Evolutionary conservation across 2,113 vertebrate species (phyloP), one percentile per base, ranked within the genome.

Genomic region (Paramisgurnus dabryanus): DNA sequence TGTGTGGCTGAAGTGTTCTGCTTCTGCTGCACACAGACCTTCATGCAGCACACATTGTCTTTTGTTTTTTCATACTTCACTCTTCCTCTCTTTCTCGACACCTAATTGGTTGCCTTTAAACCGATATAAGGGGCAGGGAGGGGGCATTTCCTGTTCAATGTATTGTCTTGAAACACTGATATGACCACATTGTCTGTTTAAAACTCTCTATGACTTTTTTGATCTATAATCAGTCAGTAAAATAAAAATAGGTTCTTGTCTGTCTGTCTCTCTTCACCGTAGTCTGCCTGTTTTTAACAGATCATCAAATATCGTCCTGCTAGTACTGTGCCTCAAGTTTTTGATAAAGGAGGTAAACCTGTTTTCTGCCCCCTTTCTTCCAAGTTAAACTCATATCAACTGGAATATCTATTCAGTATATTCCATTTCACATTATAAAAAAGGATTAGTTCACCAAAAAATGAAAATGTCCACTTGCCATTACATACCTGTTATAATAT

Each of bases 111-210:
- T 39, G 22, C 57, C 27, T 53, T 53, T 55, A 39, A 41, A 76
- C 75, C 6, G 6, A 22, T 58, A 55, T 27, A 61, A 47, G 18
- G 17, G n/a, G 18, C 34, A 9, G 45, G 27, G 67, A 47, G 7
- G 41, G 40, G n/a, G 12, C 68, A 64, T 41, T 80, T 80, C 78
- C 78, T 72, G 67, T 50, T 70, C 43, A 79, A 12, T 71, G 34
- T 63, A 5, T 63, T 50, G 9, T 22, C 9, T 63, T 79, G 2
- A 41, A 18, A 55, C 60, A 65, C 3, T 34, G 50, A 78, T 78
- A 60, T 12, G 64, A 12, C 22, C 7, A 67, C 12, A 39, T 58
- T 60, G 13, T 68, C 43, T 61, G n/a, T 61, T 61, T 18, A 13
- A 47, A 49, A 61, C 3, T 4, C 61, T 61, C 17, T 70, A 41